Evolutionary conservation across 2,888 invertebrate species (phyloP).

Genomic region (Cryptosula pallasiana): DNA sequence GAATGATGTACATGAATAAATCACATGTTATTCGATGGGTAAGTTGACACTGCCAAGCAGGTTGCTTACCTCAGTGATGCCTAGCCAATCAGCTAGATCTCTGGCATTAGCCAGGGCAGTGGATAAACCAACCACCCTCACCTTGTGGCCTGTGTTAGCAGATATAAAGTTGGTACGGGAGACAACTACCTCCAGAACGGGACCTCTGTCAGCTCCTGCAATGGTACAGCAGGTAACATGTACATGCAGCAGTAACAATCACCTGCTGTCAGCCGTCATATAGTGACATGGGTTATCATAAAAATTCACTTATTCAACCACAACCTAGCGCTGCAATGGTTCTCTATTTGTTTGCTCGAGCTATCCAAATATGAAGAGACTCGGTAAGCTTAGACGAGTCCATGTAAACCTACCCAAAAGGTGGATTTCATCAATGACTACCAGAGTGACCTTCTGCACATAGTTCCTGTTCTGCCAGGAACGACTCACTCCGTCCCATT

Average conservation of each 20-base stretch:
- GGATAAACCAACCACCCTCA: slow-evolving; percentile 89
- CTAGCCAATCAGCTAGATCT: slow-evolving; percentile 93
- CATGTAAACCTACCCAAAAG: slow-evolving; percentile 71
- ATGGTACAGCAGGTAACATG: too few relatives aligned
- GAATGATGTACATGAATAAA: too few relatives aligned
- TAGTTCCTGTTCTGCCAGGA: slow-evolving; percentile 96
- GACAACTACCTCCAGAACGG: slow-evolving; percentile 87
- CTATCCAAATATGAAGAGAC: background rate
- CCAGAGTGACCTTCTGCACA: slow-evolving; percentile 77
- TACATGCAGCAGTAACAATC: too few relatives aligned
- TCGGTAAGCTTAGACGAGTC: background rate
- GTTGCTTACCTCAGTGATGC: slow-evolving; percentile 60
- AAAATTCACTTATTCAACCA: too few relatives aligned
- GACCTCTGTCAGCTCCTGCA: slow-evolving; percentile 59
- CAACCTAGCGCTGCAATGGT: too few relatives aligned
- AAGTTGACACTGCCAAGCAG: too few relatives aligned
- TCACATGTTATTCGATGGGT: too few relatives aligned
- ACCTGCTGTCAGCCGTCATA: too few relatives aligned
- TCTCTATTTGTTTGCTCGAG: background rate
- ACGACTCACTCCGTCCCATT: slow-evolving; percentile 98
- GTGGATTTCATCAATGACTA: slow-evolving; percentile 98
- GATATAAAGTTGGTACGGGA: slow-evolving; percentile 95
- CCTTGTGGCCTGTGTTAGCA: slow-evolving; percentile 72
- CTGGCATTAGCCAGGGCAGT: slow-evolving; percentile 96
- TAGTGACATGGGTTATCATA: too few relatives aligned